Percentiles rank a stretch among this genome's conserved stretches.
Conservation (phyloP, 2,888 invertebrate genomes). For the Stenchaetothrips biformis region DNA sequence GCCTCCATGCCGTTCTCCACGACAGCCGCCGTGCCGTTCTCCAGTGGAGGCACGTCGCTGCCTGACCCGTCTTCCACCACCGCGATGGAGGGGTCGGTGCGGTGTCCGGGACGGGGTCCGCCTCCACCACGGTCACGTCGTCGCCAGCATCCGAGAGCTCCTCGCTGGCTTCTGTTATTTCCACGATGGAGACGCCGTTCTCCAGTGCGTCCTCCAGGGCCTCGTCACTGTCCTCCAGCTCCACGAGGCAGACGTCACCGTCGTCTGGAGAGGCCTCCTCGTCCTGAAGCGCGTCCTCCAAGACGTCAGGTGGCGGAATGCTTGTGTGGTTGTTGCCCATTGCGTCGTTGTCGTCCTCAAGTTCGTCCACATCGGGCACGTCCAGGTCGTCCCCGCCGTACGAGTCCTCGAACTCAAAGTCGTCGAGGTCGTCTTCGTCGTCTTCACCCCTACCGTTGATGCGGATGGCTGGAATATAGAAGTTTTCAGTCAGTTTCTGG, state of each 20-base stretch:
- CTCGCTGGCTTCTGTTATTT: neutral
- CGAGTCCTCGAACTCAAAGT: neutral
- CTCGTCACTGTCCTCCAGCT: neutral
- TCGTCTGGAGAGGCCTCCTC: neutral
- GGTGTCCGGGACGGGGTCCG: neutral
- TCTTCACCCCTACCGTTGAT: neutral
- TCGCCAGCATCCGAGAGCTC: neutral
- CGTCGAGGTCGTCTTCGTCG: neutral
- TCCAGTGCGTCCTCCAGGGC: neutral
- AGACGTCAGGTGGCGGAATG: neutral
- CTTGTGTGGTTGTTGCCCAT: neutral
- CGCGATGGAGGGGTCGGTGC: neutral
- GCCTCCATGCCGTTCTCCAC: too few relatives aligned
- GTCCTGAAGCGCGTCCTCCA: too few relatives aligned
- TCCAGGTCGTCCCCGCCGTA: neutral
- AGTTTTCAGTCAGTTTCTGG: slow-evolving; percentile 7
- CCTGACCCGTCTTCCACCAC: neutral
- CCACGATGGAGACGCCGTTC: neutral
- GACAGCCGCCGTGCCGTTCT: neutral
- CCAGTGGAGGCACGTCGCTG: neutral
- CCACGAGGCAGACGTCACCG: neutral
- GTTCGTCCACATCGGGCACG: neutral
- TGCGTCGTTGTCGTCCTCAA: neutral
- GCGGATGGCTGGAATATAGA: neutral
- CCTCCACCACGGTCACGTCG: neutral